These are phyloP conservation scores for Oppia nitens DNA, from an alignment of 1,140 invertebrate genomes.

Conservation along the genomic window DNA sequence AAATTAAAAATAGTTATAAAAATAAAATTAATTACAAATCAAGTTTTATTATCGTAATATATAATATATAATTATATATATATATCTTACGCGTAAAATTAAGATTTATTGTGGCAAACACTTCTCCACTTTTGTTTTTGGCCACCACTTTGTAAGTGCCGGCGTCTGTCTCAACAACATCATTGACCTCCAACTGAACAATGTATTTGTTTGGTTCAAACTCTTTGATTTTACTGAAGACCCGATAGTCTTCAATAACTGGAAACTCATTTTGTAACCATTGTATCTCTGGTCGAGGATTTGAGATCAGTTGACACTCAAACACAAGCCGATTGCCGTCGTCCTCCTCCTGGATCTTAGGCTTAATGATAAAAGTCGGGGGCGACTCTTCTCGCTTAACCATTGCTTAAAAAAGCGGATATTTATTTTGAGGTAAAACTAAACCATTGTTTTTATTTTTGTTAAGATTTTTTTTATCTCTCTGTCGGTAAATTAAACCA, in stretches of 20 bases:
- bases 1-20: constrained; percentile 8
- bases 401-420: background rate
- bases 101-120: constrained; percentile 91
- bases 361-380: constrained; percentile 93
- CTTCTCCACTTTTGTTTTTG: constrained; percentile 93
- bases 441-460: too few species aligned
- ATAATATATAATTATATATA: background rate
- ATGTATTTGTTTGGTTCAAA: constrained; percentile 67
- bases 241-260: background rate
- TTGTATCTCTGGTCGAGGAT: constrained; percentile 69
- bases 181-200: constrained; percentile 78
- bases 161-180: constrained; percentile 86
- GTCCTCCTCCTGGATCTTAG: constrained; percentile 86
- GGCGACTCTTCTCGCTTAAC: constrained; percentile 26
- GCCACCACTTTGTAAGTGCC: constrained; percentile 95
- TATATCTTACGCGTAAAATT: constrained; percentile 88
- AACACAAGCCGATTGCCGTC: constrained; percentile 87
- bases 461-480: too few species aligned
- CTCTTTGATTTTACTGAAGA: constrained; percentile 41
- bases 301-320: constrained; percentile 85
- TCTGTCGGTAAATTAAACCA: too few species aligned
- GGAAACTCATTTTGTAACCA: constrained; percentile 59
- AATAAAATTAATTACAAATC: too few species aligned
- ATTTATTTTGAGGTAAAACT: too few species aligned
- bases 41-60: too few species aligned